phyloP scores from a whole-genome alignment of 2,888 invertebrate species.

The Acanthoscelides obtectus region DNA sequence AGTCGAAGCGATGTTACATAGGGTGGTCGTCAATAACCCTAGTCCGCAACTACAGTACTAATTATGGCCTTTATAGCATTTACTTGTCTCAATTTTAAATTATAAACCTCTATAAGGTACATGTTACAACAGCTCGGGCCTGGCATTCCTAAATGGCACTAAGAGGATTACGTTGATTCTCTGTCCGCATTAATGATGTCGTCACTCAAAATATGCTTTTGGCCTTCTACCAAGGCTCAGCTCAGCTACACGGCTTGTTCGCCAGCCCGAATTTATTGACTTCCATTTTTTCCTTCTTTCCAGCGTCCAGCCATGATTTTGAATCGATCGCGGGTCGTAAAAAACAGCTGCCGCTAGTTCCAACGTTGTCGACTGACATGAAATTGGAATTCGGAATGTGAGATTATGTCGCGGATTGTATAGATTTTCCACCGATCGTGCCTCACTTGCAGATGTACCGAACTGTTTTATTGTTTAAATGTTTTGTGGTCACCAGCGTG shows the following conservation, averaged over 20 bases:
- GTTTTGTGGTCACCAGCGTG: neutral
- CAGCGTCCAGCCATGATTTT: neutral
- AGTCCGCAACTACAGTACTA: no score
- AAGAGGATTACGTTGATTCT: no score
- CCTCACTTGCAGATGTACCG: neutral
- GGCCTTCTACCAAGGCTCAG: neutral
- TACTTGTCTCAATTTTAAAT: no score
- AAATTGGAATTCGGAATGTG: neutral
- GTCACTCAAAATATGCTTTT: neutral
- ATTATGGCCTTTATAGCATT: no score
- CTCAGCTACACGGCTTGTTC: neutral
- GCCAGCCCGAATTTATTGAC: neutral
- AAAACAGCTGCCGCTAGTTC: neutral
- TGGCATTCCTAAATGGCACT: no score
- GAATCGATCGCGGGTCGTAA: neutral
- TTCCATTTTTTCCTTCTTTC: neutral
- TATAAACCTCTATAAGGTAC: no score
- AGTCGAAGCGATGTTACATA: no score
- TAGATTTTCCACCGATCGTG: neutral
- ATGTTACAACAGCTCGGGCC: no score
- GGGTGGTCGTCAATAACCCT: no score
- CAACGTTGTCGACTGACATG: neutral
- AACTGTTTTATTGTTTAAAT: neutral
- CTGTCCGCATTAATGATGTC: neutral
- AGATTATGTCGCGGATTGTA: neutral